Conservation (phyloP, 2,888 invertebrate species). For the Tetranychus piercei region DNA sequence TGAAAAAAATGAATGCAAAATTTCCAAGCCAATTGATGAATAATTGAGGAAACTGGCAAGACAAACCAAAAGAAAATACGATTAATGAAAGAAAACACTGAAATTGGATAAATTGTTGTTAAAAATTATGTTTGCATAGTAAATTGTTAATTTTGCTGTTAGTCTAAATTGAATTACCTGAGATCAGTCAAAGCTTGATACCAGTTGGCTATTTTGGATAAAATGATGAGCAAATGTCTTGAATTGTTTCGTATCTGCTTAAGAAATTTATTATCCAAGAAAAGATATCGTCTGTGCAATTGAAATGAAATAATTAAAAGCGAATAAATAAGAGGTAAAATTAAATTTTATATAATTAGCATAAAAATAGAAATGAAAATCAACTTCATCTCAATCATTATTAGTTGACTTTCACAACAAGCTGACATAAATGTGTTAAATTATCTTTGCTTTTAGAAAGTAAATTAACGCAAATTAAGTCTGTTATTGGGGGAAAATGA, state of each 20-base stretch:
- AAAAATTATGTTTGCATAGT: too few species aligned
- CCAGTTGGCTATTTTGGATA: not conserved
- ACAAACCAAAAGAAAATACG: not conserved
- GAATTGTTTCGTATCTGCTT: not conserved
- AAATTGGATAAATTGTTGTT: not conserved
- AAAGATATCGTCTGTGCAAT: not conserved
- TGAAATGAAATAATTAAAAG: too few species aligned
- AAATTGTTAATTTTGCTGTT: not conserved
- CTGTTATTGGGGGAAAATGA: too few species aligned
- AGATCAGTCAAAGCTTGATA: not conserved
- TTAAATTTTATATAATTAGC: too few species aligned
- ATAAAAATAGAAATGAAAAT: too few species aligned
- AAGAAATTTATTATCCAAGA: not conserved
- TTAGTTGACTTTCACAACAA: too few species aligned
- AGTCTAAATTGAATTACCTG: not conserved
- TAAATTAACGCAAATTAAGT: not conserved
- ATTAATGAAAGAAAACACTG: not conserved
- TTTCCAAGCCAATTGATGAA: not conserved
- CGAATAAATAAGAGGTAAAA: too few species aligned
- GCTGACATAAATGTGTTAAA: too few species aligned
- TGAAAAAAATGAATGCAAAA: not conserved
- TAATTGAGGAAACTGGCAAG: not conserved
- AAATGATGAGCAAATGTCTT: not conserved
- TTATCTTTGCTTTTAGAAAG: not conserved
- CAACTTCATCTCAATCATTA: too few species aligned